Conservation (phyloP, 2,888 invertebrate species). For the Nudaria mundana region DNA sequence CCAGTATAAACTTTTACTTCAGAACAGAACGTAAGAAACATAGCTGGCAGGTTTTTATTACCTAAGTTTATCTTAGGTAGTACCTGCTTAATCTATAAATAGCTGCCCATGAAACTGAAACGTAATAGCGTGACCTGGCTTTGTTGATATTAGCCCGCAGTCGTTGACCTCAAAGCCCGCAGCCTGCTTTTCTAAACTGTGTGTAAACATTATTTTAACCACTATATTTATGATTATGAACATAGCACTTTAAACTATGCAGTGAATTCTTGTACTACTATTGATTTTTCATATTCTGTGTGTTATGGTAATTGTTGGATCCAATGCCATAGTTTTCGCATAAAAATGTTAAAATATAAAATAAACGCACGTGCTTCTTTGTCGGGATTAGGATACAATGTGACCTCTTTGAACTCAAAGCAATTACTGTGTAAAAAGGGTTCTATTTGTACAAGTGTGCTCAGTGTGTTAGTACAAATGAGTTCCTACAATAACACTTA, state of each 20-base stretch:
- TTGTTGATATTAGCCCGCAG: slow-evolving; percentile 19
- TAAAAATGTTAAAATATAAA: slow-evolving; percentile 55
- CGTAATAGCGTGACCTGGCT: slow-evolving; percentile 10
- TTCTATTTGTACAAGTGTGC: slow-evolving; percentile 48
- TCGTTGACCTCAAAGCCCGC: slow-evolving; percentile 20
- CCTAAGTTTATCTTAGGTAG: no score
- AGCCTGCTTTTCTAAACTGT: slow-evolving; percentile 14
- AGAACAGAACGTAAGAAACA: no score
- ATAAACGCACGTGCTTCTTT: slow-evolving; percentile 49
- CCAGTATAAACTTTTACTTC: no score
- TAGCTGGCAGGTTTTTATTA: no score
- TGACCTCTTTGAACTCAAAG: slow-evolving; percentile 45
- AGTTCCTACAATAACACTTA: slow-evolving; percentile 38
- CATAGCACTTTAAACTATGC: slow-evolving; percentile 26
- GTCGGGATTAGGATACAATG: slow-evolving; percentile 41
- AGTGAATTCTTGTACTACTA: slow-evolving; percentile 33
- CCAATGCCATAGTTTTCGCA: slow-evolving; percentile 45
- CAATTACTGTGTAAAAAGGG: slow-evolving; percentile 45
- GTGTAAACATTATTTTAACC: slow-evolving; percentile 21
- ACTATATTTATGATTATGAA: slow-evolving; percentile 31
- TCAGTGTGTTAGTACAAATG: slow-evolving; percentile 27
- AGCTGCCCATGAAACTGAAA: slow-evolving; percentile 20
- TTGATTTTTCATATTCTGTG: slow-evolving; percentile 59
- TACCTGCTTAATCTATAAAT: no score
- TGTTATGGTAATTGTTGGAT: slow-evolving; percentile 48